Evolutionary conservation across 2,888 invertebrate species (phyloP).

Genomic region (Nymphalis urticae): DNA sequence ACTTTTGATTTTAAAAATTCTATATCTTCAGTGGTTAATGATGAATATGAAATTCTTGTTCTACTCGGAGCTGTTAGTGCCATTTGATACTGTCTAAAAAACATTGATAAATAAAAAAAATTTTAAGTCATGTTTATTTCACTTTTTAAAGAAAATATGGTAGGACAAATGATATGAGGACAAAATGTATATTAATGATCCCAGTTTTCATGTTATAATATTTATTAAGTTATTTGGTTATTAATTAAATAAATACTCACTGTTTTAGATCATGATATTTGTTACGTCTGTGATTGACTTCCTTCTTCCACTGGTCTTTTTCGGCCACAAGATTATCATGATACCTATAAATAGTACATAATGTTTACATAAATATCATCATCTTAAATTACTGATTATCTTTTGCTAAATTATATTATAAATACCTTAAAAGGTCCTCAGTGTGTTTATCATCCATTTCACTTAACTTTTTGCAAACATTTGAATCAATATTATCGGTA

Average conservation of each 20-base stretch:
- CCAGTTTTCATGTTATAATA: no score
- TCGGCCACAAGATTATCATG: constrained; percentile 61
- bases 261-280: constrained; percentile 68
- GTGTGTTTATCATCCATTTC: constrained; percentile 49
- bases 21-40: constrained; percentile 69
- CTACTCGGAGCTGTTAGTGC: constrained; percentile 54
- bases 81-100: constrained; percentile 63
- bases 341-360: constrained; percentile 48
- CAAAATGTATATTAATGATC: no score
- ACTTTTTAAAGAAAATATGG: no score
- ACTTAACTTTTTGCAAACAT: constrained; percentile 41
- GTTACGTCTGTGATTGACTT: constrained; percentile 62
- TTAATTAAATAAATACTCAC: constrained; percentile 52
- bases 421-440: constrained; percentile 55
- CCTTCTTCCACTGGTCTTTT: constrained; percentile 73
- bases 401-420: not conserved
- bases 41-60: constrained; percentile 63
- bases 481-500: constrained; percentile 49
- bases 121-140: no score
- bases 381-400: not conserved
- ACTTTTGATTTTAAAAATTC: constrained; percentile 69
- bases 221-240: no score
- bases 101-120: not conserved
- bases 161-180: no score
- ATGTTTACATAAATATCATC: constrained; percentile 1